Evolutionary conservation across 64 coral and sea anemone genomes (phyloP), one percentile per base, ranked within the genome.

Genomic region (Platygyra sinensis): DNA sequence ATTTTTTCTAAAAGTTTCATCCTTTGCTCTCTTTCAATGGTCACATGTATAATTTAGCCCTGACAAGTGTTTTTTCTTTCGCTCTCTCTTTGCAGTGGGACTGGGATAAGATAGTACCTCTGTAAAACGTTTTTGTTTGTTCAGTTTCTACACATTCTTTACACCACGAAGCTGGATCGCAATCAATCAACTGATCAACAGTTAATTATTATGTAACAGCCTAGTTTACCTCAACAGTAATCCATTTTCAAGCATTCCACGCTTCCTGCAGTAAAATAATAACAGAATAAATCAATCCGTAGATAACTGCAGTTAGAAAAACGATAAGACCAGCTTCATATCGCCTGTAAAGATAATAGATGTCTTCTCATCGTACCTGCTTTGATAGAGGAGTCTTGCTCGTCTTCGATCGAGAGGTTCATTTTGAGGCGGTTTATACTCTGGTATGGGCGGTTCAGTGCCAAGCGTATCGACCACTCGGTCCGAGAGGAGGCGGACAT

Each of bases 241-340:
- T n/a, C 96, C 96, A 93, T 98, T 98, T 88, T 98, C 96, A 60
- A 98, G 85, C 96, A 95, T 98, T 73, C 96, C 96, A 29, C 96
- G 89, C 51, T 98, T 98, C 69, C 96, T 98, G 33, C 29, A 31
- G 52, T 24, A 82, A 46, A 30, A n/a, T 82, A 1, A 54, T 33
- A 78, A 60, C 13, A 30, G 11, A 39, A 64, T 19, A 5, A 38
- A 78, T 22, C 20, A n/a, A 55, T 13, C 18, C 18, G 4, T 38
- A n/a, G 32, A 24, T 17, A 33, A 1, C 10, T 33, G 14, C 17
- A 36, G 4, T 38, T 78, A 49, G 17, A 19, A 20, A 13, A 36
- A 0, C 10, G 9, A 33, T 67, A 3, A 84, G 1, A 18, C 4
- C 28, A 63, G 29, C 11, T 63, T 29, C 8, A 8, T 0, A 30